Conservation (phyloP, 1,140 invertebrate genomes). For the Monochamus saltuarius region DNA sequence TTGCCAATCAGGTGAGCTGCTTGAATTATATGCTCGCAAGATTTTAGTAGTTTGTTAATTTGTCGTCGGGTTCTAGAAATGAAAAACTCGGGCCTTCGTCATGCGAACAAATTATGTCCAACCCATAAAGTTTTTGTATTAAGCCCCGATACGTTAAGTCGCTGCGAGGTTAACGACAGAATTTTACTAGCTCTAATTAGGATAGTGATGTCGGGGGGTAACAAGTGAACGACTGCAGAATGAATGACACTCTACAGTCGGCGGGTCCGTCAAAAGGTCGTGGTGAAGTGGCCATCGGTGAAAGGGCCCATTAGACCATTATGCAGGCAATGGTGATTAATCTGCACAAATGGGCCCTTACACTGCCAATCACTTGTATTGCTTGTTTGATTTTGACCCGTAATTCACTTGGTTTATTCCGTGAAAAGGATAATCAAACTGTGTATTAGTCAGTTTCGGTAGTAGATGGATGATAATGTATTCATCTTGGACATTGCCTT, state of each 20-base stretch:
- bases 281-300: conserved; percentile 35
- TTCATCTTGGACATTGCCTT: no score
- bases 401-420: conserved; percentile 25
- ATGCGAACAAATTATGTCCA: no score
- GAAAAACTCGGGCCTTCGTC: no score
- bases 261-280: conserved; percentile 36
- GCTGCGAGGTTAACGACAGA: no score
- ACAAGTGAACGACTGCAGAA: conserved; percentile 4
- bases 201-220: no score
- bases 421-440: conserved; percentile 19
- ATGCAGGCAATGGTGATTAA: conserved; percentile 31
- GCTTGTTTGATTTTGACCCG: conserved; percentile 32
- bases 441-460: conserved; percentile 20
- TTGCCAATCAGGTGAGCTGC: no score
- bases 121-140: no score
- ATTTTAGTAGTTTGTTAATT: no score
- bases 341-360: conserved; percentile 32
- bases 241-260: conserved; percentile 11
- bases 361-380: conserved; percentile 36
- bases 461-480: not conserved
- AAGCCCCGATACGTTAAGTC: no score
- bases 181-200: no score
- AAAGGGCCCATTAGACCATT: conserved; percentile 30
- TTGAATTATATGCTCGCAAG: no score
- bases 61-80: no score